Evolutionary conservation across 64 coral and sea anemone genomes (phyloP).

Genomic region (Actinia tenebrosa): DNA sequence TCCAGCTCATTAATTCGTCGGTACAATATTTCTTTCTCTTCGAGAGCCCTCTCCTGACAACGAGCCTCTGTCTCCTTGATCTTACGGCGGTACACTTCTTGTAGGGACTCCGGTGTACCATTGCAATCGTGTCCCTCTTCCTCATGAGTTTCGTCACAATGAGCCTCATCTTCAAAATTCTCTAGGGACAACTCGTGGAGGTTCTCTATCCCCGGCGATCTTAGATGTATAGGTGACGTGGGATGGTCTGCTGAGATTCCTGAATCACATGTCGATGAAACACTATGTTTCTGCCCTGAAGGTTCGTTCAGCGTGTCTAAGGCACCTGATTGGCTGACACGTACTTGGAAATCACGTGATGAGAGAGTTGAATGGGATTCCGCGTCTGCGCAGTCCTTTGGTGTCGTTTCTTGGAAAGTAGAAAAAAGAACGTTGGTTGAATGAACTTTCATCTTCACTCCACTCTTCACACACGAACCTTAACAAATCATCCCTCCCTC

Average conservation of each 20-base stretch:
- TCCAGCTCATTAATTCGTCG: slow-evolving; percentile 23
- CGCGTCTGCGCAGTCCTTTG: background rate
- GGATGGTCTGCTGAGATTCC: slow-evolving; percentile 2
- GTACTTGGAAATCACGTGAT: background rate
- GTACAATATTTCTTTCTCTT: slow-evolving; percentile 21
- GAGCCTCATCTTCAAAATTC: background rate
- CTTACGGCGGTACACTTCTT: background rate
- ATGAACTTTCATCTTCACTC: too few relatives aligned
- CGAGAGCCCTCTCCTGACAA: slow-evolving; percentile 3
- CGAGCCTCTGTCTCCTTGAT: slow-evolving; percentile 16
- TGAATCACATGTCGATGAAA: background rate
- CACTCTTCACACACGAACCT: too few relatives aligned
- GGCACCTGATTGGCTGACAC: slow-evolving; percentile 22
- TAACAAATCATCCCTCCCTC: too few relatives aligned
- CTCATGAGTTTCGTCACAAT: background rate
- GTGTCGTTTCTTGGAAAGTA: background rate
- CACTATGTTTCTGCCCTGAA: background rate
- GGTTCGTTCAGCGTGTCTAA: slow-evolving; percentile 20
- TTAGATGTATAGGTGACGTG: background rate
- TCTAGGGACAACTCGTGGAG: background rate
- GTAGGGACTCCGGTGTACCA: slow-evolving; percentile 10
- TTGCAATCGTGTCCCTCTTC: background rate
- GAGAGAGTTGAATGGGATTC: background rate
- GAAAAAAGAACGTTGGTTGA: background rate
- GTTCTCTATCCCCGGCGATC: background rate